A percentile compares a stretch with the other conserved stretches of the same genome.
These are phyloP conservation scores for Sarotherodon lohbergeri DNA, from an alignment of 2,113 vertebrate species.

Conservation along the genomic window DNA sequence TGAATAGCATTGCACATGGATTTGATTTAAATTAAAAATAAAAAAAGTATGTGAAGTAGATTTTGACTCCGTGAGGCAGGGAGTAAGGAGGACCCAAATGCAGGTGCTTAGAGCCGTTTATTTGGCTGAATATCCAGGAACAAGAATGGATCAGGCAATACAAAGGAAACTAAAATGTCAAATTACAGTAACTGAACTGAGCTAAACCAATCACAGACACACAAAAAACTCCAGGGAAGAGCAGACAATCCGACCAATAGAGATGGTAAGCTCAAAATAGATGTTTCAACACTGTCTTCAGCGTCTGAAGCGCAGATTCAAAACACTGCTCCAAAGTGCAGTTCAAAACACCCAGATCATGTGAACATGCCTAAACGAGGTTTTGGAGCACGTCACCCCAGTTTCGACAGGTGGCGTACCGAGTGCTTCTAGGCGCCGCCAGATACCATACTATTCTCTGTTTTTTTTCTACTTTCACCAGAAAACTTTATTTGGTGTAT, in stretches of 20 bases:
- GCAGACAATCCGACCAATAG: too few relatives aligned
- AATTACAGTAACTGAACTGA: too few relatives aligned
- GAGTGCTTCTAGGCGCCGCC: too few relatives aligned
- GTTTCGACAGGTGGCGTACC: not conserved
- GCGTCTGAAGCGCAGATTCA: accelerated
- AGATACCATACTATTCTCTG: not conserved
- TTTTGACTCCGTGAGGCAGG: not conserved
- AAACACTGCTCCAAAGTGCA: too few relatives aligned
- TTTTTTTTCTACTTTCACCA: too few relatives aligned
- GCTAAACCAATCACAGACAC: too few relatives aligned
- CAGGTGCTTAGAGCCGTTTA: not conserved
- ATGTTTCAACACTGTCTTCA: not conserved
- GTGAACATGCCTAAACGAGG: not conserved
- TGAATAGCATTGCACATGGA: not conserved
- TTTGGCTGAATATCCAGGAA: not conserved
- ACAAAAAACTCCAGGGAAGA: too few relatives aligned
- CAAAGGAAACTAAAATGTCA: not conserved
- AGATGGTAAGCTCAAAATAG: too few relatives aligned
- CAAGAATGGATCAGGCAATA: not conserved
- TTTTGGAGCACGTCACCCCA: accelerated
- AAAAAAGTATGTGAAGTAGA: not conserved
- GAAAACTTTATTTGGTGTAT: not conserved
- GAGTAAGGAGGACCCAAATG: not conserved
- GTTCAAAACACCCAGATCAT: not conserved
- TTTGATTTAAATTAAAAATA: not conserved